Evolutionary conservation across 1,140 invertebrate genomes (phyloP).

Genomic region (Drosophila tsacasi): DNA sequence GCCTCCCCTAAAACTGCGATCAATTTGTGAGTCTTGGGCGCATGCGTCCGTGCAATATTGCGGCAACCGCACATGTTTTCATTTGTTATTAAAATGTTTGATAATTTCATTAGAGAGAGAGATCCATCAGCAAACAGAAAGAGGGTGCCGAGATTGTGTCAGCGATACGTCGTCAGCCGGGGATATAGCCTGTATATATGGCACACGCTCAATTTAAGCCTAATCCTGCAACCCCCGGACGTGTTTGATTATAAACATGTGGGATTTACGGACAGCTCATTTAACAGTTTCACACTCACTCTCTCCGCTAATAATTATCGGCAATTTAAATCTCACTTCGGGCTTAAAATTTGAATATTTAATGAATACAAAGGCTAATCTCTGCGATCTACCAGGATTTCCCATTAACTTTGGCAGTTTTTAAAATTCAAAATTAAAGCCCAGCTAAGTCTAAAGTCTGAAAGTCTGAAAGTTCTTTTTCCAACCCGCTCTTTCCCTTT

Average conservation of each 20-base stretch:
- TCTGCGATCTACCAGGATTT: constrained; percentile 21
- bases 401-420: constrained; percentile 13
- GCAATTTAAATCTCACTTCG: constrained; percentile 56
- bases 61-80: constrained; percentile 84
- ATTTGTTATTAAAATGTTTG: constrained; percentile 85
- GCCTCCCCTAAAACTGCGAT: constrained; percentile 18
- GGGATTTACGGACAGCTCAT: constrained; percentile 77
- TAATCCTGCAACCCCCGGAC: constrained; percentile 62
- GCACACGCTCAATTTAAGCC: constrained; percentile 84
- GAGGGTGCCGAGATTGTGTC: constrained; percentile 50
- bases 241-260: constrained; percentile 84
- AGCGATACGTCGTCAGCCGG: constrained; percentile 28
- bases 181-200: constrained; percentile 11
- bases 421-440: constrained; percentile 39
- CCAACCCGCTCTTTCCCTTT: constrained; percentile 18
- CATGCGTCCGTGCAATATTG: constrained; percentile 75
- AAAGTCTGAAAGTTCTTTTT: background rate
- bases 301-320: constrained; percentile 43
- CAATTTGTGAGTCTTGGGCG: constrained; percentile 51
- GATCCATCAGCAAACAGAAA: constrained; percentile 70
- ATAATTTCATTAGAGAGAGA: constrained; percentile 83
- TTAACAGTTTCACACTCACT: constrained; percentile 64
- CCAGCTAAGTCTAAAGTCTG: constrained; percentile 1
- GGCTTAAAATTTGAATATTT: constrained; percentile 75
- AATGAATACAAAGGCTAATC: constrained; percentile 40